Percentiles rank a stretch among this genome's conserved stretches.
Evolutionary conservation across 1,140 invertebrate species (phyloP).

Genomic region (Cephus cinctus): DNA sequence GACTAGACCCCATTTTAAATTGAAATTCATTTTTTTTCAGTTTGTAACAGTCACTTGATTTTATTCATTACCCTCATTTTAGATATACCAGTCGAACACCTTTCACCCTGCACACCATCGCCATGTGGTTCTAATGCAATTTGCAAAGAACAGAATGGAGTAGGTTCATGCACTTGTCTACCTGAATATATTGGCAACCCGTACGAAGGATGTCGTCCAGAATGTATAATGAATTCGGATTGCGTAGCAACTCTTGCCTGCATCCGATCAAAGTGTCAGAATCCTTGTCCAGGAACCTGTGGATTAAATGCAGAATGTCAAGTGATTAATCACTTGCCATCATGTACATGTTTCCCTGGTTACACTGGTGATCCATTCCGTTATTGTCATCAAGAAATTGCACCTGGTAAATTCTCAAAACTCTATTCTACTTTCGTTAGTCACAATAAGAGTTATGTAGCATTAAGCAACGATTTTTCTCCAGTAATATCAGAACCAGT

Average conservation of each 20-base stretch:
- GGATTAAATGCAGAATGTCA: constrained; percentile 54
- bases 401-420: constrained; percentile 16
- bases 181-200: constrained; percentile 47
- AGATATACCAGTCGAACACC: no score
- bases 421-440: constrained; percentile 2
- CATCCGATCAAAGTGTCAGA: constrained; percentile 51
- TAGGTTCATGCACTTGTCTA: constrained; percentile 44
- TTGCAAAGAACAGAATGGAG: constrained; percentile 37
- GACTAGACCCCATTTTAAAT: no score
- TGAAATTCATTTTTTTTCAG: no score
- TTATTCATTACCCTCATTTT: no score
- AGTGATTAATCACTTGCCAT: no score
- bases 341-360: constrained; percentile 46
- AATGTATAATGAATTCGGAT: constrained; percentile 48
- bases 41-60: no score
- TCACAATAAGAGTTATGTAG: constrained; percentile 14
- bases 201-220: no score
- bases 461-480: constrained; percentile 10
- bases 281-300: no score
- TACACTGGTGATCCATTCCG: constrained; percentile 51
- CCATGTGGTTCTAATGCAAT: constrained; percentile 54
- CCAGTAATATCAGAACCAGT: constrained; percentile 21
- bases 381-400: constrained; percentile 31
- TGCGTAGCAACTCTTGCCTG: constrained; percentile 49
- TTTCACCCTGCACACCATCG: no score